Evolutionary conservation across 2,113 vertebrate genomes (phyloP), one percentile per base, ranked within the genome.

Genomic region (Paramisgurnus dabryanus): DNA sequence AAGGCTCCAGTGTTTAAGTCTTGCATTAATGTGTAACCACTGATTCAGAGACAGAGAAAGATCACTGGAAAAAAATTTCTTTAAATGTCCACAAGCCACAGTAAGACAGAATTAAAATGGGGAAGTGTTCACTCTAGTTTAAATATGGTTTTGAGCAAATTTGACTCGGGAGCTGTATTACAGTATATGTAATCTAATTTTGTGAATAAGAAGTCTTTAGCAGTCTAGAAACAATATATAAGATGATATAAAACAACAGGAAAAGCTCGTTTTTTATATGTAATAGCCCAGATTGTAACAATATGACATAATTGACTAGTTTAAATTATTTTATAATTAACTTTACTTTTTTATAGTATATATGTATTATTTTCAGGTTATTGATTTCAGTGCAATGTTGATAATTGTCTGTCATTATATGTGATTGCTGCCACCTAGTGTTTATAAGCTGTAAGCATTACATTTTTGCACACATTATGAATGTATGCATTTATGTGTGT

Each of bases 391-490:
- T 10, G 8, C 47, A 49, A 49, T 10, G 11, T 10, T 22, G 22
- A 22, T 22, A 22, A 22, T 22, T 22, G 7, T 15, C 2, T 53
- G 49, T 53, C 49, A 12, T 53, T 53, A 53, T 53, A 45, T 50
- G 39, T 3, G n/a, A 9, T 50, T 65, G 49, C 78, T 77, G 84
- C 69, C 84, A 81, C 18, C 84, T 74, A 81, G 74, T 81, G 84
- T 10, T 11, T 12, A 34, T 34, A 34, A 34, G 27, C 27, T 34
- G 10, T 47, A 5, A 11, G 34, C 39, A 22, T 8, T 66, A 4
- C 7, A 27, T 22, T 66, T 18, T 4, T 27, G 5, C 15, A 18
- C 17, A 15, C 15, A 40, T 45, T 13, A 39, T 40, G 12, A 40
- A 45, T 39, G 15, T 8, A 12, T 64, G 61, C 18, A 11, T 7